Conservation (phyloP, 2,113 vertebrate species). For the Eclectus roratus region DNA sequence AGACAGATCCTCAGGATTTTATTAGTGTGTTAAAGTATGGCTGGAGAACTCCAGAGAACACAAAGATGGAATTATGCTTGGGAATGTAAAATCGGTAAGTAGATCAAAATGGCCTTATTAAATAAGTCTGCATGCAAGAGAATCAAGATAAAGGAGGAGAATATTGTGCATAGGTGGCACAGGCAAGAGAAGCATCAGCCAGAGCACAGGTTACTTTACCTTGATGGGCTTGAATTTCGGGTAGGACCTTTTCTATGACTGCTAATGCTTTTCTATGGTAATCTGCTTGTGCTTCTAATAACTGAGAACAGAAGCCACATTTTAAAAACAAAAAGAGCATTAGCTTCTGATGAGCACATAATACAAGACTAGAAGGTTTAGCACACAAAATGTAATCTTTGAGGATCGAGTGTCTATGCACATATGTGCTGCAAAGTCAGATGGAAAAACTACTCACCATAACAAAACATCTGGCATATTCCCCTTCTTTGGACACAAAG, state of each 20-base stretch:
- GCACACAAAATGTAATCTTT: constrained; percentile 60
- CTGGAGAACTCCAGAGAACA: constrained; percentile 53
- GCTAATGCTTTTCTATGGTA: constrained; percentile 98
- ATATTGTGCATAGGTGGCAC: constrained; percentile 61
- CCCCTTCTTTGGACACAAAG: constrained; percentile 95
- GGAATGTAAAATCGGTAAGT: constrained; percentile 21
- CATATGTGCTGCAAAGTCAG: background rate
- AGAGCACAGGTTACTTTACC: constrained; percentile 84
- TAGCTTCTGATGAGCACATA: constrained; percentile 71
- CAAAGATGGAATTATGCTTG: constrained; percentile 52
- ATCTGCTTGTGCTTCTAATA: constrained; percentile 99
- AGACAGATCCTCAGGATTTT: background rate
- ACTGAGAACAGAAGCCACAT: constrained; percentile 89
- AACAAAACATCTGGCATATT: constrained; percentile 90
- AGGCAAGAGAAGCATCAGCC: constrained; percentile 70
- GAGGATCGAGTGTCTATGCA: background rate
- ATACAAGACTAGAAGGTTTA: constrained; percentile 67
- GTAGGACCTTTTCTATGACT: constrained; percentile 94
- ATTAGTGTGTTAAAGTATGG: constrained; percentile 73
- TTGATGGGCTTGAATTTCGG: constrained; percentile 96
- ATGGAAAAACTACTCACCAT: constrained; percentile 76
- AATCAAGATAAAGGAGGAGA: constrained; percentile 55
- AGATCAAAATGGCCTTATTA: constrained; percentile 43
- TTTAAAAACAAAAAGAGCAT: constrained; percentile 75
- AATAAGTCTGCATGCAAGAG: constrained; percentile 71